These are phyloP conservation scores for Barypeithes pellucidus DNA, from an alignment of 2,888 invertebrate species.

Conservation along the genomic window DNA sequence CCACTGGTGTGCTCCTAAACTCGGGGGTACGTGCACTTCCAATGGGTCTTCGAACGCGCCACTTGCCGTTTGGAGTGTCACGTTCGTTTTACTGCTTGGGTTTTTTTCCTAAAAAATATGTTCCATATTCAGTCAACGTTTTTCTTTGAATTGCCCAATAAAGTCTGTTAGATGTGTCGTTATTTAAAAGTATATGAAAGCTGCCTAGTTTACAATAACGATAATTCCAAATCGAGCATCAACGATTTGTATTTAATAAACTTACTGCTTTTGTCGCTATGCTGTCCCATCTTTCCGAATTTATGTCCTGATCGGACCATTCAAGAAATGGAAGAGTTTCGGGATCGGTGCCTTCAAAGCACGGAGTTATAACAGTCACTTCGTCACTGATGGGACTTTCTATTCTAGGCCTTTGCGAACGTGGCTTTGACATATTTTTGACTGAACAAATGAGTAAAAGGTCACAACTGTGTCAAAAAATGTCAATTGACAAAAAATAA, in stretches of 20 bases:
- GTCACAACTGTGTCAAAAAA: neutral
- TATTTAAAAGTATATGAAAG: too few relatives aligned
- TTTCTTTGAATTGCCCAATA: too few relatives aligned
- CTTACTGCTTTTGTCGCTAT: slow-evolving; percentile 20
- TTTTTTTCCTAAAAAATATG: slow-evolving; percentile 32
- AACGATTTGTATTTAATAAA: too few relatives aligned
- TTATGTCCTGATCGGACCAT: slow-evolving; percentile 65
- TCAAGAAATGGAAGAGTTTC: slow-evolving; percentile 61
- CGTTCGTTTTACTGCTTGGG: neutral
- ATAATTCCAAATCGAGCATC: too few relatives aligned
- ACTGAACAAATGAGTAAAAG: neutral
- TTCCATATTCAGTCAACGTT: too few relatives aligned
- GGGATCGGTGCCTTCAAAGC: slow-evolving; percentile 34
- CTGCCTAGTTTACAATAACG: too few relatives aligned
- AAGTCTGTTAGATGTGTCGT: too few relatives aligned
- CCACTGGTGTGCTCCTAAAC: slow-evolving; percentile 60
- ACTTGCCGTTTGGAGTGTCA: neutral
- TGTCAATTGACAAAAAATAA: too few relatives aligned
- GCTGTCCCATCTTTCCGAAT: slow-evolving; percentile 65
- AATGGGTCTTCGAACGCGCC: slow-evolving; percentile 57
- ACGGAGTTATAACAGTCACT: neutral
- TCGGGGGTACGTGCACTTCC: slow-evolving; percentile 56
- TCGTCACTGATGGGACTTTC: slow-evolving; percentile 13
- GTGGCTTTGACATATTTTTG: slow-evolving; percentile 39
- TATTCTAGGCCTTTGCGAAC: slow-evolving; percentile 32